phyloP scores from a whole-genome alignment of 2,113 vertebrate genomes.

The Sturnus vulgaris region DNA sequence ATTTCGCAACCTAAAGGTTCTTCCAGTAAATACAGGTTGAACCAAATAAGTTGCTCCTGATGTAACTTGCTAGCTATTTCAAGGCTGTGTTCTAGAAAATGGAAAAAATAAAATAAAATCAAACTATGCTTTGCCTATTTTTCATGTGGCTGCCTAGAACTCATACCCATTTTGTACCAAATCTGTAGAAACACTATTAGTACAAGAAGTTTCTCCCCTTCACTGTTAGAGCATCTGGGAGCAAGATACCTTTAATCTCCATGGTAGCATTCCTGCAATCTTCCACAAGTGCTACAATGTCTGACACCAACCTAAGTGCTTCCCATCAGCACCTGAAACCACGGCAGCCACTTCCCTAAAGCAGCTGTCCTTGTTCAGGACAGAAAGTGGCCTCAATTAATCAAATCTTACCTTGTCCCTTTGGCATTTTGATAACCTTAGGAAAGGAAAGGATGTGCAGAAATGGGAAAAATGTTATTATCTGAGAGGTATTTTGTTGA shows the following conservation, averaged over 20 bases:
- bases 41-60: not conserved
- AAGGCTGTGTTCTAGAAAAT: not conserved
- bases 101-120: not conserved
- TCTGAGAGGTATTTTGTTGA: not conserved
- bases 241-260: not conserved
- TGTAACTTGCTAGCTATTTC: not conserved
- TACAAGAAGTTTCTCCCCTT: not conserved
- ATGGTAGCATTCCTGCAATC: not conserved
- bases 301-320: not conserved
- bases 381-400: not conserved
- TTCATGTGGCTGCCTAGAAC: not conserved
- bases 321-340: not conserved
- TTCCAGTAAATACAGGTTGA: conserved; percentile 41
- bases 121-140: not conserved
- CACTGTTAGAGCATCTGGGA: not conserved
- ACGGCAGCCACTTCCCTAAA: not conserved
- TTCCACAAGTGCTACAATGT: not conserved
- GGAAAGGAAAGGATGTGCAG: not conserved
- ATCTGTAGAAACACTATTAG: not conserved
- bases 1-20: conserved; percentile 61
- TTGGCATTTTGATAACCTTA: not conserved
- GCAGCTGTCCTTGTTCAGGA: not conserved
- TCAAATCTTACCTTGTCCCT: not conserved
- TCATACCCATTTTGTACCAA: not conserved
- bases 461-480: not conserved